Evolutionary conservation across 2,113 vertebrate species (phyloP).

Genomic region (Tor tambroides): DNA sequence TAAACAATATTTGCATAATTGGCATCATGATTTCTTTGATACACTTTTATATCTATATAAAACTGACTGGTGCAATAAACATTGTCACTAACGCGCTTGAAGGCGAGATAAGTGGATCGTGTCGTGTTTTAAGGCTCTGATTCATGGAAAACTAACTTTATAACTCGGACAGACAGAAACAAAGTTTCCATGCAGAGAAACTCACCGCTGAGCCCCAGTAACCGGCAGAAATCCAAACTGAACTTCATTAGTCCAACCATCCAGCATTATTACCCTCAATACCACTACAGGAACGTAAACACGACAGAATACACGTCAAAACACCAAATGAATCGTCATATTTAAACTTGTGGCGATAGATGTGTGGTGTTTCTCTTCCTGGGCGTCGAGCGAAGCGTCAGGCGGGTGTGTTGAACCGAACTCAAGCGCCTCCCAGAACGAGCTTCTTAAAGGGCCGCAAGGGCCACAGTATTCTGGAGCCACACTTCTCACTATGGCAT

Average conservation of each 20-base stretch:
- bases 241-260: constrained; percentile 80
- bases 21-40: not conserved
- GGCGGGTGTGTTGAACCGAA: not conserved
- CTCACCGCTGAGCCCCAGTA: constrained; percentile 79
- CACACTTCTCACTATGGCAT: not conserved
- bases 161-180: constrained; percentile 11
- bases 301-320: constrained; percentile 34
- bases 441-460: constrained; percentile 74
- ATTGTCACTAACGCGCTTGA: not conserved
- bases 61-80: not conserved
- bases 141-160: constrained; percentile 59
- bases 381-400: constrained; percentile 63
- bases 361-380: constrained; percentile 74
- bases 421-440: constrained; percentile 56
- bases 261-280: constrained; percentile 72
- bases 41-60: not conserved
- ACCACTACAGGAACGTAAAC: constrained; percentile 4
- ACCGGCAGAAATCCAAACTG: constrained; percentile 76
- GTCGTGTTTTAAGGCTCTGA: not conserved
- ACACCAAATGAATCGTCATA: constrained; percentile 38
- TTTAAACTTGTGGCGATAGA: constrained; percentile 65
- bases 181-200: constrained; percentile 54
- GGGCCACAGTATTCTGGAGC: not conserved
- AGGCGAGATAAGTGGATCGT: not conserved
- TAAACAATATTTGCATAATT: not conserved